These are phyloP conservation scores for Camponotus fellah DNA, from an alignment of 2,888 invertebrate genomes.

Conservation along the genomic window DNA sequence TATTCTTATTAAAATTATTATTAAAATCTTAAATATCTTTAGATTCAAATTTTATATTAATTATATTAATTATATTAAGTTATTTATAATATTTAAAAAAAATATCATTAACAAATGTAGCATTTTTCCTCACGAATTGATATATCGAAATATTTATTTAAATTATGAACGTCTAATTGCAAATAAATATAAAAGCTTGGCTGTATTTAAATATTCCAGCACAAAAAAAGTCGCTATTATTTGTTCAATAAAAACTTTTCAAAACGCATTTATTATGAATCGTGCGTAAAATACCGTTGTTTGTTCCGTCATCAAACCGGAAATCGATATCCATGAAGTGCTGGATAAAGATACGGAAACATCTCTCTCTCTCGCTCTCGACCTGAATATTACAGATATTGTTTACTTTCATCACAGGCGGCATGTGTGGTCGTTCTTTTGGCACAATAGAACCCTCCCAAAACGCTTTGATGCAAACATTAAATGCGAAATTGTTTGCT, in stretches of 20 bases:
- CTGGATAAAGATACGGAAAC: conserved; percentile 44
- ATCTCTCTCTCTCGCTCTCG: neutral
- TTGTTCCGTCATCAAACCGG: neutral
- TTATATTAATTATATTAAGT: neutral
- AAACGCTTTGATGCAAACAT: conserved; percentile 7
- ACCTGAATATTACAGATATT: conserved; percentile 50
- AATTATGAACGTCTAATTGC: neutral
- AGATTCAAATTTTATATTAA: neutral
- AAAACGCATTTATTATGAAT: conserved; percentile 2
- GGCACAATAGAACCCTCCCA: neutral
- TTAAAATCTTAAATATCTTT: no score
- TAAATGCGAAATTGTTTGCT: conserved; percentile 22
- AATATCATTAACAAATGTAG: neutral
- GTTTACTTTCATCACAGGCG: conserved; percentile 25
- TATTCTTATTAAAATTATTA: neutral
- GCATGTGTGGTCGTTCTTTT: conserved; percentile 1
- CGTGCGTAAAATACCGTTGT: conserved; percentile 11
- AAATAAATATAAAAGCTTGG: neutral
- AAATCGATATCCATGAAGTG: conserved; percentile 33
- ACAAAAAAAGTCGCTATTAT: neutral
- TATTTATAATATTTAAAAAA: neutral
- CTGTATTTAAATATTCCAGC: neutral
- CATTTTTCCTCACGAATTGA: neutral
- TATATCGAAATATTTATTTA: neutral
- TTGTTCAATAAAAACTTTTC: neutral